Evolutionary conservation across 2,888 invertebrate genomes (phyloP).

Genomic region (Prostheceraeus crozeri): DNA sequence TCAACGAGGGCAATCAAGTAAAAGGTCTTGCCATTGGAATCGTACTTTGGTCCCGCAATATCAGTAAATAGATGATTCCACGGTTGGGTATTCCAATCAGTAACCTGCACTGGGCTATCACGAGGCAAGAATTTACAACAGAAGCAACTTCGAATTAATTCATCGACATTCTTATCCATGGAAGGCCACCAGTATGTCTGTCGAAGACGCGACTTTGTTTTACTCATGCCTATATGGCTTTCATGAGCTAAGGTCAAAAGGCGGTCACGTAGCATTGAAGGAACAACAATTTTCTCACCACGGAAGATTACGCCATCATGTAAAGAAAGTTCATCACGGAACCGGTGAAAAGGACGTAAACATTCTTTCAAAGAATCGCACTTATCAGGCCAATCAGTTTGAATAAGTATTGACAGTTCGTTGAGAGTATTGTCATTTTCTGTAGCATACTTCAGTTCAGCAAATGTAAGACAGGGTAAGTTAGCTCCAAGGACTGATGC

Average conservation of each 20-base stretch:
- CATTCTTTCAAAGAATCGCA: no score
- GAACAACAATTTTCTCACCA: slow-evolving; percentile 28
- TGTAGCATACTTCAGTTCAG: no score
- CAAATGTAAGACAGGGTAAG: slow-evolving; percentile 9
- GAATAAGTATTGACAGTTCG: no score
- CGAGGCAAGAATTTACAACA: slow-evolving; percentile 7
- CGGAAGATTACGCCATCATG: slow-evolving; percentile 20
- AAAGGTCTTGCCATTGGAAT: slow-evolving; percentile 14
- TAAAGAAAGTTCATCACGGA: slow-evolving; percentile 25
- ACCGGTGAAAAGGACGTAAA: no score
- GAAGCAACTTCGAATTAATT: slow-evolving; percentile 9
- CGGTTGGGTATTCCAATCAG: neutral
- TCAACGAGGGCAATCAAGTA: slow-evolving; percentile 29
- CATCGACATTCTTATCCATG: slow-evolving; percentile 10
- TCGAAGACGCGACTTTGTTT: no score
- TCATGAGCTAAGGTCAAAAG: slow-evolving; percentile 23
- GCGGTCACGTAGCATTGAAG: slow-evolving; percentile 18
- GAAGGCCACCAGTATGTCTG: slow-evolving; percentile 28
- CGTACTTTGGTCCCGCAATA: slow-evolving; percentile 25
- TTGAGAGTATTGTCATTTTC: no score
- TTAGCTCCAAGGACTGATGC: slow-evolving; percentile 10
- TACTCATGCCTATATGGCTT: slow-evolving; percentile 20
- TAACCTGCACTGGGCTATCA: slow-evolving; percentile 28
- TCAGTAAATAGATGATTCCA: slow-evolving; percentile 25
- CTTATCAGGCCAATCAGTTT: no score